These are phyloP conservation scores for Sinocyclocheilus rhinocerous DNA, from an alignment of 2,113 vertebrate species.

Conservation along the genomic window DNA sequence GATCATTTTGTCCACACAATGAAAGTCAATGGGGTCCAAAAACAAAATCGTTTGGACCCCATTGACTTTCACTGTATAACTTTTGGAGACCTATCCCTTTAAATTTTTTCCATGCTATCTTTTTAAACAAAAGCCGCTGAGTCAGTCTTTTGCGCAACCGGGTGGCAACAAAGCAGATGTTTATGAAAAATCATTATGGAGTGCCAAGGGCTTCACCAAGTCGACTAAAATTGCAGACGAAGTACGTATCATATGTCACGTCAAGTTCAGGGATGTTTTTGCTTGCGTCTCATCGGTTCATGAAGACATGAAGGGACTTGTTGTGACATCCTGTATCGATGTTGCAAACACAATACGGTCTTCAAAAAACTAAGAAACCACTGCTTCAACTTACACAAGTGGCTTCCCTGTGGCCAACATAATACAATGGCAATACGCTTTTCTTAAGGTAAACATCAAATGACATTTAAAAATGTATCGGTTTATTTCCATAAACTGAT, in stretches of 20 bases:
- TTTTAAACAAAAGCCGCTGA: neutral
- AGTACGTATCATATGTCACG: neutral
- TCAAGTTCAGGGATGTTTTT: conserved; percentile 18
- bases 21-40: conserved; percentile 1
- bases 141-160: neutral
- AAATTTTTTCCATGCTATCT: neutral
- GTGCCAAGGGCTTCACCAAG: neutral
- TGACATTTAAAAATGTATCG: neutral
- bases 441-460: neutral
- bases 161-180: neutral
- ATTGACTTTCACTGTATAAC: neutral
- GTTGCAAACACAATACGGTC: neutral
- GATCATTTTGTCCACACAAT: neutral
- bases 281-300: neutral
- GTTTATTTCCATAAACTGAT: no score
- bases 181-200: neutral
- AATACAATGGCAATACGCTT: neutral
- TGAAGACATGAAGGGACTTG: neutral
- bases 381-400: neutral
- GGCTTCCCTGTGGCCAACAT: neutral
- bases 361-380: neutral
- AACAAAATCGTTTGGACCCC: neutral
- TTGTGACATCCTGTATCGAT: neutral
- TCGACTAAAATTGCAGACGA: neutral
- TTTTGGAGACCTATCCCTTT: neutral